These are phyloP conservation scores for Vesta saturnalis DNA, from an alignment of 2,888 invertebrate genomes.

Conservation along the genomic window DNA sequence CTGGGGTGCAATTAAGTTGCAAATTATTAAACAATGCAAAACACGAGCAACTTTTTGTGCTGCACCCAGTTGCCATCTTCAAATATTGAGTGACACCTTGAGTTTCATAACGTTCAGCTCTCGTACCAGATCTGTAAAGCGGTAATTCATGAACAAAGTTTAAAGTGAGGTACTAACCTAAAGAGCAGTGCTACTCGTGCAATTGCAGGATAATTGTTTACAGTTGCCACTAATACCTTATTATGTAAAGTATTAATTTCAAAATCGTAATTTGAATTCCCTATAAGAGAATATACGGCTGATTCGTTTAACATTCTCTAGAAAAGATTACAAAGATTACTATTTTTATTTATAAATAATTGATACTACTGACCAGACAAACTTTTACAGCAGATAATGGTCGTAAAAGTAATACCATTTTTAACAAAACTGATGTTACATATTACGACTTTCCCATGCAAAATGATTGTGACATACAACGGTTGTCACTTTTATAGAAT, in stretches of 20 bases:
- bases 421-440: too few relatives aligned
- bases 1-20: conserved; percentile 81
- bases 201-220: conserved; percentile 82
- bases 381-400: too few relatives aligned
- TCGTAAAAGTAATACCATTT: too few relatives aligned
- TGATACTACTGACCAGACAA: too few relatives aligned
- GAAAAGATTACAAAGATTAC: too few relatives aligned
- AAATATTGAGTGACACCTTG: conserved; percentile 84
- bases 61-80: conserved; percentile 80
- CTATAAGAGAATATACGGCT: conserved; percentile 65
- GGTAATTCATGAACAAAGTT: background rate
- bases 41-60: conserved; percentile 72
- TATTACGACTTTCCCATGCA: too few relatives aligned
- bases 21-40: conserved; percentile 84
- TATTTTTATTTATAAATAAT: too few relatives aligned
- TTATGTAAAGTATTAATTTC: conserved; percentile 74
- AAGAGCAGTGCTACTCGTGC: conserved; percentile 85
- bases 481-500: too few relatives aligned
- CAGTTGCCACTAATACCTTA: conserved; percentile 79
- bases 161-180: conserved; percentile 68
- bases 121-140: conserved; percentile 79
- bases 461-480: too few relatives aligned
- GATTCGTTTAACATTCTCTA: too few relatives aligned
- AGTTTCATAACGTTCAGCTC: conserved; percentile 83
- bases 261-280: conserved; percentile 63